Evolutionary conservation across 2,888 invertebrate genomes (phyloP), one percentile per base, ranked within the genome.

Genomic region (Agrochola lychnidis): DNA sequence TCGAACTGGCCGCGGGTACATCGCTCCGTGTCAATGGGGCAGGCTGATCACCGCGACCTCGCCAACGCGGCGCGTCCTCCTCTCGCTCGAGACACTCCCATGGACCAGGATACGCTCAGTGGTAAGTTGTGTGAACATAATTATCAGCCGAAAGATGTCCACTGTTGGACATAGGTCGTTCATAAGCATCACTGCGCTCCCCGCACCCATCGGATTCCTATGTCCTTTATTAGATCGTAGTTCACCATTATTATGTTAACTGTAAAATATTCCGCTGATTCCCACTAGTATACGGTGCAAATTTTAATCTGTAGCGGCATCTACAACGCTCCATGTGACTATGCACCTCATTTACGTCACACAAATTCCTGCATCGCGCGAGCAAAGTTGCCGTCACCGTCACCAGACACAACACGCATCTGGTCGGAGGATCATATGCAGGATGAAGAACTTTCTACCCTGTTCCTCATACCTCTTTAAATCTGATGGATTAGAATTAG

Each of bases 11-110:
- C 97, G 22, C 97, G 98, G 71, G 98, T 99, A 85, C 99, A 98
- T 90, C 97, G 99, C 87, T 99, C 99, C 1, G 98, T 98, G 82
- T 99, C 99, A 0, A 99, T 99, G 98, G 98, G 98, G 0, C 97
- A 97, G 85, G 97, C 97, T 1, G 97, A 97, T 3, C 97, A 97
- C 7, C 97, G 97, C 0, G 93, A 94, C 64, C 88, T 96, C 14
- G 93, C 94, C 2, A 72, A 90, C 71, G 94, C 93, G 0, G 93
- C 94, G 0, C 91, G 98, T 97, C 91, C 98, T 4, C 92, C 90
- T 97, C 90, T 97, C 78, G 96, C 97, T 14, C 96, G 93, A 79
- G 96, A 95, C 93, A 94, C 92, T 5, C 88, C 87, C 2, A 87
- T 90, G 12, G 92, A 93, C 40, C 92, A 92, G 22, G 94, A 95